Conservation (phyloP, 2,888 invertebrate genomes). For the Agrotis ipsilon region DNA sequence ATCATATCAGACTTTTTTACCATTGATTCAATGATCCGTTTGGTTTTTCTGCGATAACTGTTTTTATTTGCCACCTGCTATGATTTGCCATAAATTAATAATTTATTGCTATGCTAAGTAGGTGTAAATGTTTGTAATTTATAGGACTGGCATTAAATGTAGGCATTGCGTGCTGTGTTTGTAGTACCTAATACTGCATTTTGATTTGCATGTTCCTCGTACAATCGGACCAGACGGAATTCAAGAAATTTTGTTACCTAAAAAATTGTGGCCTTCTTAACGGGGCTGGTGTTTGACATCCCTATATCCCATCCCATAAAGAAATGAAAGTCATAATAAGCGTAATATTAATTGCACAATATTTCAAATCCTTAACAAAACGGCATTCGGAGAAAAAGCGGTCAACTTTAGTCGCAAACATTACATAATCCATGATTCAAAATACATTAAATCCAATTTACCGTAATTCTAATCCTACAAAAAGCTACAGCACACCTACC, state of each 20-base stretch:
- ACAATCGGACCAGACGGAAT: too few relatives aligned
- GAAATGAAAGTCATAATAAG: too few relatives aligned
- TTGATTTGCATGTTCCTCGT: too few relatives aligned
- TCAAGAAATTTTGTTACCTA: too few relatives aligned
- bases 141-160: not conserved
- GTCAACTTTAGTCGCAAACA: not conserved
- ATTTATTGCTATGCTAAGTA: slow-evolving; percentile 1
- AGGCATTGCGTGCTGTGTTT: not conserved
- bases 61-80: slow-evolving; percentile 6
- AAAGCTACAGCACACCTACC: slow-evolving; percentile 27
- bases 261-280: too few relatives aligned
- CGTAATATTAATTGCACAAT: not conserved
- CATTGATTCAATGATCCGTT: not conserved
- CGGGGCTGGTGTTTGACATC: too few relatives aligned
- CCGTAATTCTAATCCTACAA: slow-evolving; percentile 28
- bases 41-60: slow-evolving; percentile 18
- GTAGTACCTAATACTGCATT: not conserved
- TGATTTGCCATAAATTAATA: not conserved
- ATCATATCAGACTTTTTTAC: not conserved
- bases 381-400: not conserved
- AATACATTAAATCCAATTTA: slow-evolving; percentile 2
- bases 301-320: too few relatives aligned
- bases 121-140: slow-evolving; percentile 15
- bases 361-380: not conserved
- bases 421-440: not conserved